Evolutionary conservation across 2,888 invertebrate species (phyloP).

Genomic region (Colletes collaris): DNA sequence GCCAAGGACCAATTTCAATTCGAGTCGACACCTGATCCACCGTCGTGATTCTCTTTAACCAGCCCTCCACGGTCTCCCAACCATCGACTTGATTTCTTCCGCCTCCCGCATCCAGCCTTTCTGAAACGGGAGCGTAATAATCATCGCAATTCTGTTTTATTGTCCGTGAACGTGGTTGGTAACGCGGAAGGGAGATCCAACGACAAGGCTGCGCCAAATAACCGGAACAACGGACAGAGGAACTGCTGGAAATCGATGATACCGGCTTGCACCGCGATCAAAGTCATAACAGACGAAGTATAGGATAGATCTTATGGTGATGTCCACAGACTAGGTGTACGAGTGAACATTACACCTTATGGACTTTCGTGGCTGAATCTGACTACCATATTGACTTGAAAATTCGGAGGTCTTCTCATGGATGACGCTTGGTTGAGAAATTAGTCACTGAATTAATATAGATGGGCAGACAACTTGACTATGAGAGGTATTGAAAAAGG

Average conservation of each 20-base stretch:
- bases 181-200: neutral
- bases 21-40: conserved; percentile 53
- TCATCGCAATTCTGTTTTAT: conserved; percentile 60
- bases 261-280: too few species aligned
- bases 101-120: conserved; percentile 29
- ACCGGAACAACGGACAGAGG: conserved; percentile 6
- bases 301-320: too few species aligned
- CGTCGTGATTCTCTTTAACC: conserved; percentile 47
- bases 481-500: too few species aligned
- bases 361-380: too few species aligned
- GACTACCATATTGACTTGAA: too few species aligned
- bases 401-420: too few species aligned
- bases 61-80: conserved; percentile 21
- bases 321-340: too few species aligned
- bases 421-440: too few species aligned
- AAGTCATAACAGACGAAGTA: too few species aligned
- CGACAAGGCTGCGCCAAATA: neutral
- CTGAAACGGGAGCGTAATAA: conserved; percentile 38
- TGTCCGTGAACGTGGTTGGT: conserved; percentile 37
- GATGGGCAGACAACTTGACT: too few species aligned
- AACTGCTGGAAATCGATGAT: conserved; percentile 10
- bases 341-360: too few species aligned
- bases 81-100: conserved; percentile 33
- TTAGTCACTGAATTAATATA: too few species aligned
- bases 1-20: conserved; percentile 48